Base-by-base conservation (phyloP, 2,888 invertebrate species). In the Folsomia manolachei region DNA sequence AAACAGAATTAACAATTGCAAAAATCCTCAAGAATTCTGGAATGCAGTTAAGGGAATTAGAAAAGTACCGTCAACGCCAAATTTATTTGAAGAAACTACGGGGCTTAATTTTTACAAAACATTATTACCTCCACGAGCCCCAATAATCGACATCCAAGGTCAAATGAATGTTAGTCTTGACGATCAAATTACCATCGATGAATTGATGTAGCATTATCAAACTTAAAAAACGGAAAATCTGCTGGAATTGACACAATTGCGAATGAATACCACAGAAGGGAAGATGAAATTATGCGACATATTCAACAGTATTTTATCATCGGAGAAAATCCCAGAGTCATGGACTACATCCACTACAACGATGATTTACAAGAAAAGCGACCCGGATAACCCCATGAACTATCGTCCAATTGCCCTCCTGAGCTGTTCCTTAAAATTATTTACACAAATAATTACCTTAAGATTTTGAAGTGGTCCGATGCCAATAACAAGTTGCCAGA, bases 281-380 rank as follows among this genome's bases (percentile, higher is more conserved):
- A 61, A 27, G 7, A 2, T 1, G 1, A n/a, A 1, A 1, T 23
- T 69, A 23, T 18, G 18, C 1, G 4, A 9, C 2, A 27, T 69
- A n/a, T 62, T 27, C 1, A 69, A 69, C 19, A 1, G 4, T 23
- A 39, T 69, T 1, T 18, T 69, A 11, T 11, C 19, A 27, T n/a
- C 39, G 2, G 69, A 69, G 39, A 1, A 2, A 18, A 1, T 51
- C 4, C 69, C 69, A 61, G 25, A n/a, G 1, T 18, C 9, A 18
- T 61, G 18, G 80, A 78, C 39, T 71, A 62, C 0, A 69, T 79
- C 2, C 24, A 64, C 2, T 74, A 73, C 62, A 65, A 66, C 1
- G 74, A 71, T 75, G 72, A 11, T 79, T 1, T 79, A 77, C 24
- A 79, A 61, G 19, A 61, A 61, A 61, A 21, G 61, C 11, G 19